phyloP scores from a whole-genome alignment of 2,888 invertebrate genomes.

The Antitype chi region DNA sequence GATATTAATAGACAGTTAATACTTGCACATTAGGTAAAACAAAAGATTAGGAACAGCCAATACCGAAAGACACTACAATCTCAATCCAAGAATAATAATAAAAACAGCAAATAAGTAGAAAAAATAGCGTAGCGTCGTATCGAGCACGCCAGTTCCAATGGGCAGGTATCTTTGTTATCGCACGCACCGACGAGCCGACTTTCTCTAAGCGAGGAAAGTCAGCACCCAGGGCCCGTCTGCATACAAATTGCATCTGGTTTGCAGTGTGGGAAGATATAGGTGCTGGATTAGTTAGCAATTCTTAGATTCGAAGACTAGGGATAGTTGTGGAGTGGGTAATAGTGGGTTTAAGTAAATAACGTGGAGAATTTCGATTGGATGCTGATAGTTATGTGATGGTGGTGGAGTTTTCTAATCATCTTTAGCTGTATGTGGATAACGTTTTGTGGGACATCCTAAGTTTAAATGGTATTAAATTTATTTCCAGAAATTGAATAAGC shows the following conservation, averaged over 20 bases:
- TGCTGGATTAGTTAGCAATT: constrained; percentile 46
- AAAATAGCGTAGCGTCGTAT: constrained; percentile 50
- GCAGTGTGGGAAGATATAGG: constrained; percentile 66
- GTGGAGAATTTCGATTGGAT: constrained; percentile 10
- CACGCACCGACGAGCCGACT: constrained; percentile 83
- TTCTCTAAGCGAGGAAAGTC: constrained; percentile 89
- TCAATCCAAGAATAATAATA: constrained; percentile 12
- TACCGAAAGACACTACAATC: neutral
- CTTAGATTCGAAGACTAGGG: constrained; percentile 42
- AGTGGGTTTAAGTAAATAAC: constrained; percentile 23
- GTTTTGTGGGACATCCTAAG: neutral
- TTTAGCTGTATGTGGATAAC: neutral
- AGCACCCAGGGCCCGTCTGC: constrained; percentile 74
- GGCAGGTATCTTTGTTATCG: constrained; percentile 72
- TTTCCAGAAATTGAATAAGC: neutral
- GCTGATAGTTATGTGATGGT: neutral
- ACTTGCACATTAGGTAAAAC: neutral
- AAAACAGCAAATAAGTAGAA: constrained; percentile 45
- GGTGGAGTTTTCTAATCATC: constrained; percentile 15
- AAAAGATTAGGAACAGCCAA: neutral
- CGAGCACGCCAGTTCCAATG: constrained; percentile 66
- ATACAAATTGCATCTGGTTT: constrained; percentile 79
- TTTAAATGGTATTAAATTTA: neutral
- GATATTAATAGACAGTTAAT: neutral
- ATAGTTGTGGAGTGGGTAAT: constrained; percentile 9